These are phyloP conservation scores for Elysia crispata DNA, from an alignment of 2,888 invertebrate species.

Conservation along the genomic window DNA sequence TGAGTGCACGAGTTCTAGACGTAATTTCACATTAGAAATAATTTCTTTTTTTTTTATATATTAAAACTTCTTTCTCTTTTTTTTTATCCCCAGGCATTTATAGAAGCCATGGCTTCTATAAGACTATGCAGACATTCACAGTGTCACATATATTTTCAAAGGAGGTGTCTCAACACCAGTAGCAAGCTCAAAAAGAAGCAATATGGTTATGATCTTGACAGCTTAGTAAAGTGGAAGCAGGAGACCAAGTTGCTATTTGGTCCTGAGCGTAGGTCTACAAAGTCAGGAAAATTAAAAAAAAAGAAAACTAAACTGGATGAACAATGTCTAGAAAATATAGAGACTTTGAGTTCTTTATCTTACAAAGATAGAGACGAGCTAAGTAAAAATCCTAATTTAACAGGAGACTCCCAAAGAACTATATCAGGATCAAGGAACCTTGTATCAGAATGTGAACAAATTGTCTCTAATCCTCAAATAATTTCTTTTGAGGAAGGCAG, in stretches of 20 bases:
- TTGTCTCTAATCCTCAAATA: not conserved
- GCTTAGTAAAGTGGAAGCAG: conserved; percentile 44
- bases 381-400: not conserved
- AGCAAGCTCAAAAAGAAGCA: conserved; percentile 16
- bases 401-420: not conserved
- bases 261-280: conserved; percentile 30
- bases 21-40: no score
- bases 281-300: conserved; percentile 45
- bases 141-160: no score
- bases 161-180: no score
- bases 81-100: no score
- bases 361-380: not conserved
- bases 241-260: conserved; percentile 39
- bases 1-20: no score
- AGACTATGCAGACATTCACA: no score
- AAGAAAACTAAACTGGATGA: conserved; percentile 5
- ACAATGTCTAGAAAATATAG: conserved; percentile 29
- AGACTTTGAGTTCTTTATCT: conserved; percentile 34
- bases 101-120: no score
- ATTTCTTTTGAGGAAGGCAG: not conserved
- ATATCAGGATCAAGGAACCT: not conserved
- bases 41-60: no score
- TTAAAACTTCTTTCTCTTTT: no score
- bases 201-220: conserved; percentile 38
- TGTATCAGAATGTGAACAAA: not conserved